phyloP scores from a whole-genome alignment of 2,797 vertebrate genomes.

The Pogonophryne albipinna region DNA sequence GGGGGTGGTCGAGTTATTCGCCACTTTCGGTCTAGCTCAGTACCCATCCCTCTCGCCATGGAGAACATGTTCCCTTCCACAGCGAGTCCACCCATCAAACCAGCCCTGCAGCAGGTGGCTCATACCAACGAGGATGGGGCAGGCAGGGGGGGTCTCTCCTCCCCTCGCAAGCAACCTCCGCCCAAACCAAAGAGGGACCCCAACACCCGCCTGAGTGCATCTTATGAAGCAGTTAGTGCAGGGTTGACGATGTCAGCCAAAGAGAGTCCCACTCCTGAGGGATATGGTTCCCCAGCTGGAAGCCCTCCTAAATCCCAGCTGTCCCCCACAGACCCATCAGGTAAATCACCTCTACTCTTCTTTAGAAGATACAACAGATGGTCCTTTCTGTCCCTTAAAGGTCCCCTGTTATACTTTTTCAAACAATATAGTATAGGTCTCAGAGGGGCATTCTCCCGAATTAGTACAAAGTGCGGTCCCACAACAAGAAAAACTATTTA shows the following conservation, averaged over 20 bases:
- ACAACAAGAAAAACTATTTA: no score
- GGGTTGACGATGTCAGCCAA: conserved; percentile 90
- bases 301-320: conserved; percentile 80
- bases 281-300: conserved; percentile 82
- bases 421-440: no score
- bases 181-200: conserved; percentile 98
- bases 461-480: no score
- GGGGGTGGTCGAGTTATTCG: conserved; percentile 81
- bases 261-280: conserved; percentile 90
- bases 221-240: conserved; percentile 95
- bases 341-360: conserved; percentile 65
- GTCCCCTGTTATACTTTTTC: no score
- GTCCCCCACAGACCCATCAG: conserved; percentile 83
- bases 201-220: conserved; percentile 95
- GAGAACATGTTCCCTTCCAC: conserved; percentile 86
- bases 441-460: no score
- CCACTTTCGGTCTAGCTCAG: conserved; percentile 88
- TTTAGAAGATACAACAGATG: conserved; percentile 47
- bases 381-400: conserved; percentile 8
- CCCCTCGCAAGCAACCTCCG: conserved; percentile 97
- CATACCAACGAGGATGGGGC: conserved; percentile 86
- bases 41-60: conserved; percentile 86
- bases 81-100: conserved; percentile 85
- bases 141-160: conserved; percentile 83
- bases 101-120: conserved; percentile 87